Base-by-base conservation (phyloP, 2,113 vertebrate genomes). In the Thymallus thymallus region DNA sequence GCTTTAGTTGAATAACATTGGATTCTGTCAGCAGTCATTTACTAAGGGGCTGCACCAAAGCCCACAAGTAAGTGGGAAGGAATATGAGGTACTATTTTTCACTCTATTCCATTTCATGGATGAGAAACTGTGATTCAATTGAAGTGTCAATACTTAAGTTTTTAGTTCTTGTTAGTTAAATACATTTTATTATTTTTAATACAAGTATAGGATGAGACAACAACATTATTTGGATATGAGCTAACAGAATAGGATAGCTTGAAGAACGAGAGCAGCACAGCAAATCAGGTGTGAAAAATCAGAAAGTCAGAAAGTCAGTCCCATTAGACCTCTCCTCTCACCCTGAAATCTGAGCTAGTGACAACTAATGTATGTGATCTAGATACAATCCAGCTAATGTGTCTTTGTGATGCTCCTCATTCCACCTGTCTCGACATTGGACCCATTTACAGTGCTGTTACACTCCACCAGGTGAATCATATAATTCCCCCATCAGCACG, bases 401-500 rank as follows among this genome's bases (percentile, higher is more conserved):
- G 65, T 6, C 64, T 67, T 41, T 67, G 66, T 22, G 41, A 68
- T 68, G 4, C 32, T 68, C n/a, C 41, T 77, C 64, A 46, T 73
- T 55, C 29, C 29, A 13, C 58, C 60, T 76, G 26, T 26, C 46
- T 75, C 51, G 32, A 73, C 62, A 67, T 55, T 68, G 80, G 67
- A 83, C 75, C 48, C 22, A 20, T 82, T 86, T 84, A 80, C 76
- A 77, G 70, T 72, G 0, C 1, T 61, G n/a, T 56, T 78, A 64
- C 68, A n/a, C 76, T 77, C 82, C 81, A 77, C 65, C 80, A 80
- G 84, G 82, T 76, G 81, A 87, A 86, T 82, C 82, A 78, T 66
- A 80, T 84, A 66, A 85, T 87, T 88, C 85, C 78, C 85, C 86
- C 84, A 85, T 84, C 73, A 74, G 63, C 64, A 68, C 80, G 68